Evolutionary conservation across 35 echinoderm and acorn worm genomes (phyloP).

Genomic region (Patiria miniata): DNA sequence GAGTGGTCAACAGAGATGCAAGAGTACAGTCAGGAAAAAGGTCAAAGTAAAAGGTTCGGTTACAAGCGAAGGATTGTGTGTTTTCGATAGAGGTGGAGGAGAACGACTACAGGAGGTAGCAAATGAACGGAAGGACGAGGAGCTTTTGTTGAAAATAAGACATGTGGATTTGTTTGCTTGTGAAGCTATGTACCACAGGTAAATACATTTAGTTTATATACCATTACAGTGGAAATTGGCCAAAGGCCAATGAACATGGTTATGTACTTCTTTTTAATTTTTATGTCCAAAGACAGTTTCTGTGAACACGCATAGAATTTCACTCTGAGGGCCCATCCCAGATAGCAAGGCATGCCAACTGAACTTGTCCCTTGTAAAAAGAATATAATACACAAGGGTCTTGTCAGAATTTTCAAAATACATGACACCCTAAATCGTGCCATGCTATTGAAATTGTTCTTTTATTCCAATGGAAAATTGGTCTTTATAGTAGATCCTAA

Average conservation of each 20-base stretch:
- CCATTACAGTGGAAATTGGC: not conserved
- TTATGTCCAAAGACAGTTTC: not conserved
- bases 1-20: not conserved
- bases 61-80: slow-evolving; percentile 1
- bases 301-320: no score
- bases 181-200: slow-evolving; percentile 9
- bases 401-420: not conserved
- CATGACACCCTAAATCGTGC: not conserved
- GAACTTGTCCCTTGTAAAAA: no score
- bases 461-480: not conserved
- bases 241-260: not conserved
- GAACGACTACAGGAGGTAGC: slow-evolving; percentile 2
- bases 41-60: slow-evolving; percentile 4
- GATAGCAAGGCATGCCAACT: no score
- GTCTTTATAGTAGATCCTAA: not conserved
- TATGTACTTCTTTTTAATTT: not conserved
- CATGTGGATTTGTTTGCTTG: not conserved
- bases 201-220: not conserved
- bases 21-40: not conserved
- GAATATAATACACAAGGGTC: no score
- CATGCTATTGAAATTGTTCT: not conserved
- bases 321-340: no score
- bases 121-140: not conserved
- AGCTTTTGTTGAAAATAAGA: slow-evolving; percentile 11
- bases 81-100: slow-evolving; percentile 9